A percentile compares a stretch with the other conserved stretches of the same genome.
phyloP scores from a whole-genome alignment of 2,113 vertebrate species.

The Callaeas wilsoni region DNA sequence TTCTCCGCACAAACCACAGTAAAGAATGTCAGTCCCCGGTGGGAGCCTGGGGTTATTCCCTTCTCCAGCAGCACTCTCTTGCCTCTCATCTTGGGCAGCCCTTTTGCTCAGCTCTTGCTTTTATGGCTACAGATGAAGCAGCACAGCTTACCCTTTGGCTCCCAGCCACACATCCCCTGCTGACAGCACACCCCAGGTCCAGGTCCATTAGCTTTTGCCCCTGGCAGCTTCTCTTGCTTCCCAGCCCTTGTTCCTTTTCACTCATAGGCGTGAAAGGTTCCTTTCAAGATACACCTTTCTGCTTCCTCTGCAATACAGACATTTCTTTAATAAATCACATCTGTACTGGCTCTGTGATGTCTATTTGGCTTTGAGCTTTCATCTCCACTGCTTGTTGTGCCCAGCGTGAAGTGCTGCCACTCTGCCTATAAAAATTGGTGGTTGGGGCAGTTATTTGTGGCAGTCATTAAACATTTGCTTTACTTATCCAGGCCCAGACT shows the following conservation, averaged over 20 bases:
- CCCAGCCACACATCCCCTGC: not conserved
- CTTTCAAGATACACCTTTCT: conserved; percentile 42
- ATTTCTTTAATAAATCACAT: conserved; percentile 46
- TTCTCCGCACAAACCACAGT: not conserved
- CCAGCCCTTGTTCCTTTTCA: not conserved
- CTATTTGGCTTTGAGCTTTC: conserved; percentile 14
- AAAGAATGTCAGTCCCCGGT: not conserved
- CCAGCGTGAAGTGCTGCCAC: conserved; percentile 1
- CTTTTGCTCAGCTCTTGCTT: not conserved
- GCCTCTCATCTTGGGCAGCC: not conserved
- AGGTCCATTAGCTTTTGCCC: conserved; percentile 17
- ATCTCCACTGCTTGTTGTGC: conserved; percentile 13
- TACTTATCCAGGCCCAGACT: not conserved
- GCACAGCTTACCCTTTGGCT: not conserved
- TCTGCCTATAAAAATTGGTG: not conserved
- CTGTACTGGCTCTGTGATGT: conserved; percentile 12
- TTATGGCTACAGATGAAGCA: not conserved
- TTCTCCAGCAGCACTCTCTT: not conserved
- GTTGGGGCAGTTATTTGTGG: conserved; percentile 7
- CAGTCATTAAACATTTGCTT: not conserved
- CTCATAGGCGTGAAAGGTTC: conserved; percentile 8
- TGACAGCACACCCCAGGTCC: not conserved
- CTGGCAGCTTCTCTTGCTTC: not conserved
- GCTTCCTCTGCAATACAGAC: conserved; percentile 39
- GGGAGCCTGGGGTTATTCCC: not conserved